Evolutionary conservation across 2,797 vertebrate species (phyloP).

Genomic region (Rhinogobio ventralis): DNA sequence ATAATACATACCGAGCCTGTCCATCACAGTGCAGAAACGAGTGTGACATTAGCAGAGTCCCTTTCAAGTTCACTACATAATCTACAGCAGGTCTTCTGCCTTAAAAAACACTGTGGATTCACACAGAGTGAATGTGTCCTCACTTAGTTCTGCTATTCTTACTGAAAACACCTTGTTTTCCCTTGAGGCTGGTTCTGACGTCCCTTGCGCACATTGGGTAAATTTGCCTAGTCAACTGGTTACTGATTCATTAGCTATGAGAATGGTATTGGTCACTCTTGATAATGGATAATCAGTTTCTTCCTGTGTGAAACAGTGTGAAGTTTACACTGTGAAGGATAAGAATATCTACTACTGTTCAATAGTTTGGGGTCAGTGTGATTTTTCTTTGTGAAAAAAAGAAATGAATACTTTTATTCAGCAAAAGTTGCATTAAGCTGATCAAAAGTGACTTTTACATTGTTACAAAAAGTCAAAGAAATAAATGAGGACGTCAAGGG

Average conservation of each 20-base stretch:
- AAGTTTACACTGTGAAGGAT: neutral
- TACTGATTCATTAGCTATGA: slow-evolving; percentile 54
- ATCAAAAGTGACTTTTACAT: neutral
- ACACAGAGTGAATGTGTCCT: neutral
- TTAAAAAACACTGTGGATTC: neutral
- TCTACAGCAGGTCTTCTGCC: neutral
- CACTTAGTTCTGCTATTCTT: neutral
- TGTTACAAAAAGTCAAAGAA: neutral
- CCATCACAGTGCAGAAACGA: slow-evolving; percentile 32
- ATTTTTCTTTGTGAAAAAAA: neutral
- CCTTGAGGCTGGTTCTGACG: neutral
- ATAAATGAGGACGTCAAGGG: neutral
- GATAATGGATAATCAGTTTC: slow-evolving; percentile 50
- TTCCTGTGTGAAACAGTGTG: slow-evolving; percentile 9
- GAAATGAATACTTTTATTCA: neutral
- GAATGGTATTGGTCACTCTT: slow-evolving; percentile 27
- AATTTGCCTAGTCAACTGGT: slow-evolving; percentile 43
- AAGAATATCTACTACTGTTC: neutral
- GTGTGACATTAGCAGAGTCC: neutral
- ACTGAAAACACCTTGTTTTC: slow-evolving; percentile 8
- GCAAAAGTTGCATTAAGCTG: neutral
- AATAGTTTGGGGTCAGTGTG: neutral
- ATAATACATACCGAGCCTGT: slow-evolving; percentile 27
- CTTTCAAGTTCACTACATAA: neutral
- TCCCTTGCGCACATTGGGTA: neutral